These are phyloP conservation scores for Spodoptera littoralis DNA, from an alignment of 2,888 invertebrate species.

Conservation along the genomic window DNA sequence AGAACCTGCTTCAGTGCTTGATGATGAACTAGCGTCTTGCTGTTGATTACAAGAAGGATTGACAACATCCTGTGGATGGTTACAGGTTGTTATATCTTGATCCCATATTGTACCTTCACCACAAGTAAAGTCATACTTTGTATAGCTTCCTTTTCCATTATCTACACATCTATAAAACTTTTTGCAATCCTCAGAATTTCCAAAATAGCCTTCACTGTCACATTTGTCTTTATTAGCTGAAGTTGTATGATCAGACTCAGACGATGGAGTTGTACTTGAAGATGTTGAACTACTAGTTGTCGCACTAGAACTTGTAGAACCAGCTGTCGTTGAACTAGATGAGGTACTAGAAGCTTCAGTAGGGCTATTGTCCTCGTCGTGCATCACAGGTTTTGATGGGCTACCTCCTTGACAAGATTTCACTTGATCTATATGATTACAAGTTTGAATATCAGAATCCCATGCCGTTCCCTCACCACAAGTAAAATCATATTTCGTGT, in stretches of 20 bases:
- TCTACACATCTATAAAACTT: constrained; percentile 92
- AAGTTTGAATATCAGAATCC: constrained; percentile 85
- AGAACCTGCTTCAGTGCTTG: constrained; percentile 50
- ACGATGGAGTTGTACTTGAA: constrained; percentile 22
- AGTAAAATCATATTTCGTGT: constrained; percentile 86
- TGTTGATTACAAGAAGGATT: constrained; percentile 73
- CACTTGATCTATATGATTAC: constrained; percentile 88
- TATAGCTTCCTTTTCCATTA: constrained; percentile 89
- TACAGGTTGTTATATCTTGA: constrained; percentile 83
- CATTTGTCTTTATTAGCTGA: constrained; percentile 58
- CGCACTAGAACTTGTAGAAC: constrained; percentile 21
- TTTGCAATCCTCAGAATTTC: constrained; percentile 89
- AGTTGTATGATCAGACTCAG: constrained; percentile 52
- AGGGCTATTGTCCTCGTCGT: constrained; percentile 60
- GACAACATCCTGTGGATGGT: constrained; percentile 80
- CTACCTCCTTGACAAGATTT: constrained; percentile 65
- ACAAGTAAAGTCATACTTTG: constrained; percentile 90
- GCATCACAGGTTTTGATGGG: constrained; percentile 58
- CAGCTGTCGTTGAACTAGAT: constrained; percentile 17
- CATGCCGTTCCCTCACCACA: constrained; percentile 90
- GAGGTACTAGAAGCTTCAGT: constrained; percentile 34
- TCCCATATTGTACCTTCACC: constrained; percentile 93
- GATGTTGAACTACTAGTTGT: constrained; percentile 30
- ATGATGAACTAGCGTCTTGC: constrained; percentile 47
- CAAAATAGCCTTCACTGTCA: constrained; percentile 90